Base-by-base conservation (phyloP, 2,888 invertebrate genomes). In the Psococerastis gibbosa region DNA sequence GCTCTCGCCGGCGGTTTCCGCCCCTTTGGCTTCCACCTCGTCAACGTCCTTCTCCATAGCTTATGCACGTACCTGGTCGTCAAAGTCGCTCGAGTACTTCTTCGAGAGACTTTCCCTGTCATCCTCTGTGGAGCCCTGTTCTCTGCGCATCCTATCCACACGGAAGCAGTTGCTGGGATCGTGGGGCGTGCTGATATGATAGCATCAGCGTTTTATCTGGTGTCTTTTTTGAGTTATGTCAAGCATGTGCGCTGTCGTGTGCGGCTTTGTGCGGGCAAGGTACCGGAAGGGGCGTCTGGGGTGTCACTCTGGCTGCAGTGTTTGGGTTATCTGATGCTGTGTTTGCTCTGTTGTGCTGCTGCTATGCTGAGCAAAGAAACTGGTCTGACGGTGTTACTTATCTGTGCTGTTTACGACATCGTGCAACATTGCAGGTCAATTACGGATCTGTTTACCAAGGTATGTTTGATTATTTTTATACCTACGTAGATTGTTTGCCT, bases 301-400 rank as follows among this genome's bases (percentile, higher is more conserved):
- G 43, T 45, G 27, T 33, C 23, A 8, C 20, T 18, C 16, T 43
- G 23, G 42, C 46, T 45, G 35, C 46, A 49, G 45, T 59, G 57
- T 47, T 60, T 57, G 46, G 59, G 58, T 58, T 53, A 47, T 48
- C 55, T 55, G 35, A 51, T 50, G 31, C 51, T 60, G 18, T 74
- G 59, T 62, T 58, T 63, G 48, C 56, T 66, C 31, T 59, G 80
- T 49, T 78, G 87, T 31, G 66, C 77, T 35, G 78, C 81, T 35
- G 85, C 88, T 50, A 81, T 92, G 65, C 70, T 95, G 52, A 87
- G 88, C 66, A 95, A 94, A 66, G 95, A 95, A 65, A 91, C 91
- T 43, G 94, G 92, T 43, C 76, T 94, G 56, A 89, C 89, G 51
- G 88, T 91, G 48, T 66, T 95, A 55, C 78, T 83, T 45, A 75